These are phyloP conservation scores for Oncorhynchus tshawytscha DNA, from an alignment of 2,113 vertebrate genomes.

Conservation along the genomic window DNA sequence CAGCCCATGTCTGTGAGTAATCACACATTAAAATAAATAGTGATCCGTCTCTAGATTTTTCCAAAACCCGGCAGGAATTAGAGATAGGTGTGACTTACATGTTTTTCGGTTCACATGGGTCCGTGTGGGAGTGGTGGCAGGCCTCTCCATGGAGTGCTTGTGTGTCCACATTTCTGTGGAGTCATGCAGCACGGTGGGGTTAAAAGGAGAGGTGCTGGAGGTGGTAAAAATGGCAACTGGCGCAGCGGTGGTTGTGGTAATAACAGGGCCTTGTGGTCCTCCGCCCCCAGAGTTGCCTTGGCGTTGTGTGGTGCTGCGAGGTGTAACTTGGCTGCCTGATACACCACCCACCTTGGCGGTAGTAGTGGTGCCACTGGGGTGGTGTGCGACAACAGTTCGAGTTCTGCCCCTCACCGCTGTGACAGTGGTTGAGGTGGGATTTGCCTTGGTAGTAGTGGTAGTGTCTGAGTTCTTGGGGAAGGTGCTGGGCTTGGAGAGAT, in stretches of 20 bases:
- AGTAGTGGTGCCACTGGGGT: constrained; percentile 69
- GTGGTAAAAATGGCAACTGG: constrained; percentile 47
- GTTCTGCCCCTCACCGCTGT: constrained; percentile 72
- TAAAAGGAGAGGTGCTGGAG: constrained; percentile 63
- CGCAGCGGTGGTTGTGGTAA: constrained; percentile 53
- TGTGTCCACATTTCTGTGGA: constrained; percentile 73
- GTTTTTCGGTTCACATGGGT: constrained; percentile 69
- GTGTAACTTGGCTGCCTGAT: constrained; percentile 68
- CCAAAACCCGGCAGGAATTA: constrained; percentile 1
- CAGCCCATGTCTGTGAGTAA: no score
- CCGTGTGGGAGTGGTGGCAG: constrained; percentile 56
- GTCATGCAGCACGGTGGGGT: constrained; percentile 72
- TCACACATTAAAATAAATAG: no score
- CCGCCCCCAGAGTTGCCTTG: constrained; percentile 54
- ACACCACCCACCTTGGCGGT: constrained; percentile 55
- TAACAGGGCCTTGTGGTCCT: constrained; percentile 40
- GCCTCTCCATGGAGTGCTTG: constrained; percentile 63
- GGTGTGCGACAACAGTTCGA: constrained; percentile 39
- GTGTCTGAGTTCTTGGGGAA: constrained; percentile 84
- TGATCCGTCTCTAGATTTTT: no score
- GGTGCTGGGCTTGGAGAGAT: constrained; percentile 88
- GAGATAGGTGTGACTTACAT: constrained; percentile 66
- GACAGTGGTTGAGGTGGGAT: constrained; percentile 74
- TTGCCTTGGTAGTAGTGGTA: constrained; percentile 57
- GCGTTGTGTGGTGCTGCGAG: constrained; percentile 61